These are phyloP conservation scores for Gibbula magus DNA, from an alignment of 2,888 invertebrate genomes.

Conservation along the genomic window DNA sequence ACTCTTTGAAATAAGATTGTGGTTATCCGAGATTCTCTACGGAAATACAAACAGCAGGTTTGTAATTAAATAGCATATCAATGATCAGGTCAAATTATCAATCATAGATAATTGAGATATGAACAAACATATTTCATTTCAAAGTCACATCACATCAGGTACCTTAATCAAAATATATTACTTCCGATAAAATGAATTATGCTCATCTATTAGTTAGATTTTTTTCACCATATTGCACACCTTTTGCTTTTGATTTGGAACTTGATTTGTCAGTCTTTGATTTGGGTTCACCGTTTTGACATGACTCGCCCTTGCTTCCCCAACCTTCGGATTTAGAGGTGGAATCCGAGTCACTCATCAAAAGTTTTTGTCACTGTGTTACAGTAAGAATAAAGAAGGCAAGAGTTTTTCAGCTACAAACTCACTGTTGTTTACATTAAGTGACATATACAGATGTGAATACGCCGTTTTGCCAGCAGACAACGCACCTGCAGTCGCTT, in stretches of 20 bases:
- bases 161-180: no score
- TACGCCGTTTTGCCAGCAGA: not conserved
- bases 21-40: no score
- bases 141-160: no score
- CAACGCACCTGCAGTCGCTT: conserved; percentile 7
- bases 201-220: no score
- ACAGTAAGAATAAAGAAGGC: not conserved
- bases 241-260: not conserved
- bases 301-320: not conserved
- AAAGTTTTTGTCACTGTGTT: not conserved
- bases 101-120: no score
- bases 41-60: no score
- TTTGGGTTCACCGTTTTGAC: not conserved
- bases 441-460: not conserved
- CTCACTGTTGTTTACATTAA: not conserved
- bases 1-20: no score
- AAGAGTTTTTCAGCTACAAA: no score
- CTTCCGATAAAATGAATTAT: not conserved
- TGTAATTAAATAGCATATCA: no score
- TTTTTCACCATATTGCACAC: not conserved
- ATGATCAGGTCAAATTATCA: no score
- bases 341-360: conserved; percentile 10
- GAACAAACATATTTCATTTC: no score
- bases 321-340: conserved; percentile 1
- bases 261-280: not conserved